Conservation (phyloP, 2,113 vertebrate species). For the Hepsetus odoe region DNA sequence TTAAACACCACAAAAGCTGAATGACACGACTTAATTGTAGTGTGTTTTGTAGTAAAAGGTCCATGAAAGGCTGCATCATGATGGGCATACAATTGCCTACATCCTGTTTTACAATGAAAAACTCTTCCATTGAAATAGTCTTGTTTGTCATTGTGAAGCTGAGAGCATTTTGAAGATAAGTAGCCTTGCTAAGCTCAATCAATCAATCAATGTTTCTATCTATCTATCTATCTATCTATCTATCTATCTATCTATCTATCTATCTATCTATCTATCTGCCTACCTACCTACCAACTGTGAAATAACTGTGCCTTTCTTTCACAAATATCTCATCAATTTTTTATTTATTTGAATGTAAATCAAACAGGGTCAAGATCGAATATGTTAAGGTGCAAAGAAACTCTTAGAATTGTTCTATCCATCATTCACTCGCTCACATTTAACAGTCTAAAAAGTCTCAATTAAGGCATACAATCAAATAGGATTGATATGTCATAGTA, state of each 20-base stretch:
- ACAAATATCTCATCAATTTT: background rate
- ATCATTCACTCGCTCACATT: too few species aligned
- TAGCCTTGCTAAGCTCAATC: too few species aligned
- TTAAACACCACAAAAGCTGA: conserved; percentile 29
- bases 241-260: too few species aligned
- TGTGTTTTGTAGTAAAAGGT: conserved; percentile 1
- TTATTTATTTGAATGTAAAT: conserved; percentile 37
- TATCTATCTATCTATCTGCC: too few species aligned
- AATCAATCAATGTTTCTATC: too few species aligned
- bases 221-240: too few species aligned
- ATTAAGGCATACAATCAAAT: too few species aligned
- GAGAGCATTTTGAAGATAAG: too few species aligned
- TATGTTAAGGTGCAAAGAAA: background rate
- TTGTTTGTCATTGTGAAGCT: too few species aligned
- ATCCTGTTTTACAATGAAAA: background rate
- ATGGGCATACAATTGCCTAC: background rate
- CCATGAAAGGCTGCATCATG: conserved; percentile 3
- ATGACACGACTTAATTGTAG: conserved; percentile 23
- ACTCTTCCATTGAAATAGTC: background rate
- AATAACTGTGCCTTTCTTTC: background rate
- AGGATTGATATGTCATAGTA: too few species aligned
- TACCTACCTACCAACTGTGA: too few species aligned
- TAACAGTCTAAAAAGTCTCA: too few species aligned
- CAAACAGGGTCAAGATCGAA: conserved; percentile 2
- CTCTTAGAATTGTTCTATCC: conserved; percentile 23